phyloP scores from a whole-genome alignment of 2,113 vertebrate species.

The Solea senegalensis region DNA sequence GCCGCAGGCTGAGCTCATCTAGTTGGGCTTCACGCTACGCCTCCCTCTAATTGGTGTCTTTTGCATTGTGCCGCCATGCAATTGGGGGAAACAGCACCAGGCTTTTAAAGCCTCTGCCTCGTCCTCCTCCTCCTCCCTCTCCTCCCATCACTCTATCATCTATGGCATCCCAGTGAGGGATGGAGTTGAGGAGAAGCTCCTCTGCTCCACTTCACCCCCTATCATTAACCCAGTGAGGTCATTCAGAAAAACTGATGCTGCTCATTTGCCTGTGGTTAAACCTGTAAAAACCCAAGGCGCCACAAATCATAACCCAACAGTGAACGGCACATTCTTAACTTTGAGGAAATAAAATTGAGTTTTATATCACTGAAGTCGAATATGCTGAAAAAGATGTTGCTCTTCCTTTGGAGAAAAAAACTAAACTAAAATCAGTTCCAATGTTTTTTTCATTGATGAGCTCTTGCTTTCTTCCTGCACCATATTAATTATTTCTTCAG shows the following conservation, averaged over 20 bases:
- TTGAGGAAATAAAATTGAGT: slow-evolving; percentile 20
- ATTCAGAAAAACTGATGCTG: slow-evolving; percentile 49
- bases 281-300: slow-evolving; percentile 58
- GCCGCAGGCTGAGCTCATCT: slow-evolving; percentile 58
- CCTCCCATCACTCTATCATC: slow-evolving; percentile 56
- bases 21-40: slow-evolving; percentile 42
- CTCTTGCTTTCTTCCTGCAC: slow-evolving; percentile 1
- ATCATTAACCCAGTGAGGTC: slow-evolving; percentile 71
- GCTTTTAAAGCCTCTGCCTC: slow-evolving; percentile 26
- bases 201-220: slow-evolving; percentile 34
- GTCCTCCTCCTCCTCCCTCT: slow-evolving; percentile 1
- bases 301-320: slow-evolving; percentile 55
- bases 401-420: neutral
- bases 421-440: neutral
- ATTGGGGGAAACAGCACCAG: slow-evolving; percentile 50
- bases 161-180: slow-evolving; percentile 15
- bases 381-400: slow-evolving; percentile 1
- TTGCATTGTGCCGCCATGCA: slow-evolving; percentile 39
- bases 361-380: slow-evolving; percentile 29
- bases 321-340: slow-evolving; percentile 13
- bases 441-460: slow-evolving; percentile 26
- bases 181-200: slow-evolving; percentile 30
- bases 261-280: slow-evolving; percentile 57
- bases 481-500: slow-evolving; percentile 51
- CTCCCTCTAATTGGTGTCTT: slow-evolving; percentile 59